Percentiles rank a stretch among this genome's conserved stretches.
phyloP scores from a whole-genome alignment of 2,113 vertebrate species.

The Nothocercus nigrocapillus region DNA sequence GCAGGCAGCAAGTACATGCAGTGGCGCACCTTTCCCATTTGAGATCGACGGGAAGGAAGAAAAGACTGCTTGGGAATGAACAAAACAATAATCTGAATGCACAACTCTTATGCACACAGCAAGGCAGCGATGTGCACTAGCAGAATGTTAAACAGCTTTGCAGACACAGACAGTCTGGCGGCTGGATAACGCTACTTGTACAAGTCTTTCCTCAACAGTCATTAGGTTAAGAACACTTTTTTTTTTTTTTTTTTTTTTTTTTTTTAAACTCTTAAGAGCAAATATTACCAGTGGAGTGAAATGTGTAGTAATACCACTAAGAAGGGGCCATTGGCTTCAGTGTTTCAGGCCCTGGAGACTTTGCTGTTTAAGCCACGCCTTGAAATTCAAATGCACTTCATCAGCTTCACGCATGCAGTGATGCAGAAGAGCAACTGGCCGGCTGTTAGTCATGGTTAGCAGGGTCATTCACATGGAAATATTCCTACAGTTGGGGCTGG shows the following conservation, averaged over 20 bases:
- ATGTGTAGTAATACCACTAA: not conserved
- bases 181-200: not conserved
- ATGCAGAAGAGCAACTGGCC: conserved; percentile 24
- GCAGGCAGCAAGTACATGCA: not conserved
- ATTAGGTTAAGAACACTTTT: not conserved
- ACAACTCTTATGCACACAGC: not conserved
- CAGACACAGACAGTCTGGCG: not conserved
- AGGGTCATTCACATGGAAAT: not conserved
- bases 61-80: conserved; percentile 9
- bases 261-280: not conserved
- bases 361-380: not conserved
- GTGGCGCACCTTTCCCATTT: not conserved
- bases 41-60: not conserved
- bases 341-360: not conserved
- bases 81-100: not conserved
- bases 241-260: not conserved
- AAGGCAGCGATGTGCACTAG: not conserved
- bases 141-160: conserved; percentile 19
- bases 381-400: not conserved
- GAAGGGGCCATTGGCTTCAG: not conserved
- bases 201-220: not conserved
- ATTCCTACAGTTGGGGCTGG: not conserved
- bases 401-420: not conserved
- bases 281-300: not conserved
- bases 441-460: not conserved